phyloP scores from a whole-genome alignment of 2,113 vertebrate genomes.

The Oncorhynchus nerka region DNA sequence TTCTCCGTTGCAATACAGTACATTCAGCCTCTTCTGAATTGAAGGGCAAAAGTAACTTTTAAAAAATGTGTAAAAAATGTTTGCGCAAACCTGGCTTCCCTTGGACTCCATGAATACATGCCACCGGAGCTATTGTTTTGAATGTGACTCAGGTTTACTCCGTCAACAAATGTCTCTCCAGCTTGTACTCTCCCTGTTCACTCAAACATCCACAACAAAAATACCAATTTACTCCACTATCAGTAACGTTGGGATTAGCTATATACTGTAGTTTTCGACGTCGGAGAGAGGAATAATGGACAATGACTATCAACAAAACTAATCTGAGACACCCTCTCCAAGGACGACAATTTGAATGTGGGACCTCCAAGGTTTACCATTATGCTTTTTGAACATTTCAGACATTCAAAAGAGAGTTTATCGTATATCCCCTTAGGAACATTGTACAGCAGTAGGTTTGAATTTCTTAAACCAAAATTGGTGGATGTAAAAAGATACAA shows the following conservation, averaged over 20 bases:
- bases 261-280: not conserved
- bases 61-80: too few species aligned
- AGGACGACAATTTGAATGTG: not conserved
- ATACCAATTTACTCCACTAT: not conserved
- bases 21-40: too few species aligned
- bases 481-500: slow-evolving; percentile 58
- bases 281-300: not conserved
- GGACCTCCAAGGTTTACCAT: not conserved
- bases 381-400: not conserved
- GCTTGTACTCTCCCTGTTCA: too few species aligned
- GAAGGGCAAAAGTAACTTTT: too few species aligned
- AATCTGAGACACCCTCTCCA: not conserved
- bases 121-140: too few species aligned
- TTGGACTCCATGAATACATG: too few species aligned
- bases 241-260: not conserved
- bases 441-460: slow-evolving; percentile 4
- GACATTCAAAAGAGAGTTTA: not conserved
- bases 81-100: too few species aligned
- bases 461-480: slow-evolving; percentile 43
- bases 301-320: not conserved
- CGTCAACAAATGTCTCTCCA: too few species aligned
- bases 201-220: too few species aligned
- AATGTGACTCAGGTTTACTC: too few species aligned
- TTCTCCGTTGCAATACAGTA: too few species aligned
- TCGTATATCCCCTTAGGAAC: too few species aligned